A percentile compares a stretch with the other conserved stretches of the same genome.
Conservation (phyloP, 2,113 vertebrate species). For the Caranx melampygus region DNA sequence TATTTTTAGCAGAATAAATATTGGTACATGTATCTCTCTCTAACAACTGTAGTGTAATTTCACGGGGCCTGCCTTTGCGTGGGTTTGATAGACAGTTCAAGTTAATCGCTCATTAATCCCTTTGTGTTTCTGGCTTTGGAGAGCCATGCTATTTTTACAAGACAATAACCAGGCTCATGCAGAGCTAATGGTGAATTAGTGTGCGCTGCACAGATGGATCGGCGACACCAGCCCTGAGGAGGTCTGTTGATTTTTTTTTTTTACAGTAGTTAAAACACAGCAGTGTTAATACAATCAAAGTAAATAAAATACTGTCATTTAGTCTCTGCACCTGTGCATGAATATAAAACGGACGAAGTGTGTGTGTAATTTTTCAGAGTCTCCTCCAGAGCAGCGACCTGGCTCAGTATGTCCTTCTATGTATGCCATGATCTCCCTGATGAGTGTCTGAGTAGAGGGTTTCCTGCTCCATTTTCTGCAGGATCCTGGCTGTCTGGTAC, state of each 20-base stretch:
- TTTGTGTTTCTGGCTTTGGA: background rate
- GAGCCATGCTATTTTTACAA: background rate
- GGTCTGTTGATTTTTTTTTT: conserved; percentile 4
- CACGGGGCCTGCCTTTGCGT: background rate
- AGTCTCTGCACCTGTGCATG: no score
- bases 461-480: conserved; percentile 10
- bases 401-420: background rate
- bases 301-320: background rate
- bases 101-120: conserved; percentile 3
- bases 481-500: conserved; percentile 27
- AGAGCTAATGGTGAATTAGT: background rate
- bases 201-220: background rate
- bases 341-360: no score
- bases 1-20: background rate
- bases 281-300: background rate
- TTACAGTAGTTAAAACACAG: background rate
- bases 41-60: background rate
- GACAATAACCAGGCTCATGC: background rate
- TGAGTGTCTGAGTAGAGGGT: conserved; percentile 33
- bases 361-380: no score
- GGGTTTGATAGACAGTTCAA: background rate
- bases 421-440: conserved; percentile 17
- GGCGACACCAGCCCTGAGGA: background rate
- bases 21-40: background rate
- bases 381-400: background rate